Evolutionary conservation across 37 sponge, comb jelly and placozoan genomes (phyloP).

Genomic region (Oopsacas minuta): DNA sequence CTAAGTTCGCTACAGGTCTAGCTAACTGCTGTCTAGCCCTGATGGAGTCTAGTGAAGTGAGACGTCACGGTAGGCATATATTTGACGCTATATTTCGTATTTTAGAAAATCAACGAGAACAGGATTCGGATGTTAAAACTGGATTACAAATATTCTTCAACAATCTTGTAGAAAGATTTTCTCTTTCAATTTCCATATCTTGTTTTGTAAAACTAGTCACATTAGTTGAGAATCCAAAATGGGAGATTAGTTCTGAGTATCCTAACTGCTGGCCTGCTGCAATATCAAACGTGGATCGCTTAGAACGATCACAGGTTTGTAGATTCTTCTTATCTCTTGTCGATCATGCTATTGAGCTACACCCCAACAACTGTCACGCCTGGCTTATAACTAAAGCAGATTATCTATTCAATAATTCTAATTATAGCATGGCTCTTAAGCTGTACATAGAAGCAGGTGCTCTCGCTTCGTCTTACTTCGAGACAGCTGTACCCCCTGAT

Average conservation of each 20-base stretch:
- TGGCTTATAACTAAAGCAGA: constrained; percentile 29
- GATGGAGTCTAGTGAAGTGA: neutral
- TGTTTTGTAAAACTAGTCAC: constrained; percentile 3
- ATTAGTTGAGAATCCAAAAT: neutral
- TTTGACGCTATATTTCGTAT: constrained; percentile 1
- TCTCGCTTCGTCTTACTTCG: constrained; percentile 42
- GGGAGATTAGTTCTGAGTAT: neutral
- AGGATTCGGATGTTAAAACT: neutral
- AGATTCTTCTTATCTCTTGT: constrained; percentile 27
- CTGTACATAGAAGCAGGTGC: constrained; percentile 65
- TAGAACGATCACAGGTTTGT: constrained; percentile 24
- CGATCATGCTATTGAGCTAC: constrained; percentile 27
- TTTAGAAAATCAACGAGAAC: neutral
- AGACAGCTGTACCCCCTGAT: constrained; percentile 25
- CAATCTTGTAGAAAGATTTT: neutral
- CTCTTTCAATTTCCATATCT: neutral
- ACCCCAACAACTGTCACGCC: constrained; percentile 21
- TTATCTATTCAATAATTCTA: constrained; percentile 5
- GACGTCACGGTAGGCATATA: neutral
- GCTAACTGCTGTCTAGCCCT: constrained; percentile 1
- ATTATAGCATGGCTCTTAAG: constrained; percentile 47
- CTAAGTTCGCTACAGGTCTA: constrained; percentile 3
- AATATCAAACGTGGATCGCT: neutral
- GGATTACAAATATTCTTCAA: neutral
- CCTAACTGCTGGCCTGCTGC: constrained; percentile 9